These are phyloP conservation scores for Mustelus asterias DNA, from an alignment of 2,113 vertebrate species.

Conservation along the genomic window DNA sequence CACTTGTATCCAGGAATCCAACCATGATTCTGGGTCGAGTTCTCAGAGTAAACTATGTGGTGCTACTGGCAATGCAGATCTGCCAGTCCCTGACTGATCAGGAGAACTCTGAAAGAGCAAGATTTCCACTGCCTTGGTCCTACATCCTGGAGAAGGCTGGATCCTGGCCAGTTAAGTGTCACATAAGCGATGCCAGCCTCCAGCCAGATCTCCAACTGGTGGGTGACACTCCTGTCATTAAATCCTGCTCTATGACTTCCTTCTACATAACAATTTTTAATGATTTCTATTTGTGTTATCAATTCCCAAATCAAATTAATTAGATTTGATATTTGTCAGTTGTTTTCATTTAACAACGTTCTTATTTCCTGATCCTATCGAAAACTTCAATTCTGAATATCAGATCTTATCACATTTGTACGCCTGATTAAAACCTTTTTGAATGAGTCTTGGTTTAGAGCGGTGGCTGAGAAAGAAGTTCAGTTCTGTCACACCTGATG, in stretches of 20 bases:
- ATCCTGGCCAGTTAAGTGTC: background rate
- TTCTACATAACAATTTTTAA: background rate
- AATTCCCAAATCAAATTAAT: background rate
- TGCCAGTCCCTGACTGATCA: background rate
- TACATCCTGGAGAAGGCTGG: background rate
- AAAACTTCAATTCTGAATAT: background rate
- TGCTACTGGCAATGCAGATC: too few species aligned
- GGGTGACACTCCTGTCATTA: background rate
- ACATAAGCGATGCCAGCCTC: background rate
- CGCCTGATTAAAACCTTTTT: background rate
- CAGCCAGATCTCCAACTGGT: background rate
- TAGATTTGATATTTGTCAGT: background rate
- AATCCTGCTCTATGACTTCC: background rate
- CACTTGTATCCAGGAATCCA: too few species aligned
- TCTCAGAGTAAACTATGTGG: too few species aligned
- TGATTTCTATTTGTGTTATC: background rate
- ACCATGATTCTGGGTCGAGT: too few species aligned
- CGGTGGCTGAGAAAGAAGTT: background rate
- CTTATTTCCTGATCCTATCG: background rate
- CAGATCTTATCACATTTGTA: background rate
- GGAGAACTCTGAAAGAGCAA: background rate
- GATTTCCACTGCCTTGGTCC: background rate
- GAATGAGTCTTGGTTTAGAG: background rate
- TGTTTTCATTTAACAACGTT: background rate
- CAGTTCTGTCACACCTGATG: background rate